A percentile compares a stretch with the other conserved stretches of the same genome.
Conservation (phyloP, 1,140 invertebrate genomes). For the Theocolax elegans region DNA sequence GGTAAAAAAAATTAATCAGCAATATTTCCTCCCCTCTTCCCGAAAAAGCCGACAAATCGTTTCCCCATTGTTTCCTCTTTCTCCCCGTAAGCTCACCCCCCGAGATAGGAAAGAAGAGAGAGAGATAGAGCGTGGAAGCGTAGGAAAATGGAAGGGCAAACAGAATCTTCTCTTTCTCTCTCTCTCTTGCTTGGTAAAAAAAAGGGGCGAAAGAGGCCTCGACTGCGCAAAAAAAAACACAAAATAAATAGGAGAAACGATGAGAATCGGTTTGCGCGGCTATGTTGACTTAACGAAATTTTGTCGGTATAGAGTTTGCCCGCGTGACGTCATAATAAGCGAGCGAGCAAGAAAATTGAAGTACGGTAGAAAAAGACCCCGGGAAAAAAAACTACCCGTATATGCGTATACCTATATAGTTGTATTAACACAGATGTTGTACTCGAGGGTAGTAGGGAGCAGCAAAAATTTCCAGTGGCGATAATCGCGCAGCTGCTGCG, state of each 20-base stretch:
- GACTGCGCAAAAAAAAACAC: not conserved
- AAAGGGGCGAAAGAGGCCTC: no score
- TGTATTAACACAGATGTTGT: constrained; percentile 4
- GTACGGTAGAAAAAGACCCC: not conserved
- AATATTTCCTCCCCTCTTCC: not conserved
- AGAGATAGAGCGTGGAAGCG: not conserved
- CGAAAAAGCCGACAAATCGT: constrained; percentile 6
- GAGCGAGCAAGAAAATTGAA: not conserved
- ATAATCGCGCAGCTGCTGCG: constrained; percentile 10
- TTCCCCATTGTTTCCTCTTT: not conserved
- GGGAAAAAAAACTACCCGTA: constrained; percentile 10
- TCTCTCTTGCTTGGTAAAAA: not conserved
- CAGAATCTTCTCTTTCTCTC: not conserved
- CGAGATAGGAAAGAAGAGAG: not conserved
- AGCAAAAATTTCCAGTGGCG: constrained; percentile 4
- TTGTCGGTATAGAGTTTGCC: not conserved
- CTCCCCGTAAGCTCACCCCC: not conserved
- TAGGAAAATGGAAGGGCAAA: not conserved
- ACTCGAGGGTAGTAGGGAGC: not conserved
- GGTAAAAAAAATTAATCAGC: not conserved
- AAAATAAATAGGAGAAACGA: constrained; percentile 11
- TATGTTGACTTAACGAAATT: constrained; percentile 22
- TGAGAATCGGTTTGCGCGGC: not conserved
- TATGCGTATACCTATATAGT: not conserved
- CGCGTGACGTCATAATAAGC: not conserved